Evolutionary conservation across 2,888 invertebrate genomes (phyloP).

Genomic region (Gastrophysa polygoni): DNA sequence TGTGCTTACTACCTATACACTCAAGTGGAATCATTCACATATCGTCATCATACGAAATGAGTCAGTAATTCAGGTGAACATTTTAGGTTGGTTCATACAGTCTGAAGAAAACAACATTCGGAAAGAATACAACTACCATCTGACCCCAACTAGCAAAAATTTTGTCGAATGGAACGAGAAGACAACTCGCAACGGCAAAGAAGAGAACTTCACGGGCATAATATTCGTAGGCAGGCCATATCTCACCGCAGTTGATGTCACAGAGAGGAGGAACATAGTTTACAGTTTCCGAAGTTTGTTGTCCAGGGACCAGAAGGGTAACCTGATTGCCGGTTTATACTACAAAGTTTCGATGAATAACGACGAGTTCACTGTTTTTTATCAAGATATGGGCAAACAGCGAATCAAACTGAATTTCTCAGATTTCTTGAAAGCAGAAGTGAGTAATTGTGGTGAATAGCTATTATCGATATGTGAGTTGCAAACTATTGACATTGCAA

Average conservation of each 20-base stretch:
- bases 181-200: slow-evolving; percentile 70
- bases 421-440: slow-evolving; percentile 61
- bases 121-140: slow-evolving; percentile 84
- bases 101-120: slow-evolving; percentile 76
- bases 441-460: no score
- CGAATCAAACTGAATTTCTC: slow-evolving; percentile 79
- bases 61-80: not conserved
- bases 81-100: slow-evolving; percentile 81
- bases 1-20: no score
- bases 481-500: no score
- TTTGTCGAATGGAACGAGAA: slow-evolving; percentile 88
- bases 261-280: slow-evolving; percentile 86
- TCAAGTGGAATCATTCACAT: no score
- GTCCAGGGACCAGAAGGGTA: slow-evolving; percentile 82
- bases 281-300: slow-evolving; percentile 84
- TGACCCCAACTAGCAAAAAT: slow-evolving; percentile 70
- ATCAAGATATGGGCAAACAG: slow-evolving; percentile 70
- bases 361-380: slow-evolving; percentile 79
- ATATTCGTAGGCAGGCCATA: slow-evolving; percentile 82
- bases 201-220: slow-evolving; percentile 66
- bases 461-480: no score
- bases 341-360: slow-evolving; percentile 71
- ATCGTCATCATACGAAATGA: no score
- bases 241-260: slow-evolving; percentile 80
- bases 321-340: slow-evolving; percentile 83